Evolutionary conservation across 2,888 invertebrate genomes (phyloP), one percentile per base, ranked within the genome.

Genomic region (Sericinus montela): DNA sequence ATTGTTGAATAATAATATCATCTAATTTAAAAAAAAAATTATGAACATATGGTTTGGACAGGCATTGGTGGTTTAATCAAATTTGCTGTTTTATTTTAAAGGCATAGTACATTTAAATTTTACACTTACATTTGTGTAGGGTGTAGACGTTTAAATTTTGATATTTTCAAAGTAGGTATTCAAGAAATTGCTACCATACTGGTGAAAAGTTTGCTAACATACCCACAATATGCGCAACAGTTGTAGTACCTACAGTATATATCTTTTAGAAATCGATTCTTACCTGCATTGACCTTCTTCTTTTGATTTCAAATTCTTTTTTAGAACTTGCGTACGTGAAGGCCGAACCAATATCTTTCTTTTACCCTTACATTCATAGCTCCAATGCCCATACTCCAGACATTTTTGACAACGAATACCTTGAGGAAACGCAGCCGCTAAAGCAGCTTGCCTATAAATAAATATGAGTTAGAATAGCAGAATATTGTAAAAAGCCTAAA

Each of bases 351-450:
- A 86, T 76, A 94, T 94, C 83, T 98, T 98, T 53, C 97, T 91
- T 79, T 97, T 97, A 10, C 95, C 95, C 59, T 93, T 96, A 72
- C 98, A 98, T 77, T 97, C 95, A 67, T 96, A 98, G 52, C 97
- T 97, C 97, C 97, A 98, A 75, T 98, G 98, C 0, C 98, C 98
- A 68, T 93, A 93, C 79, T 97, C 95, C 40, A 97, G 83, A 71
- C 98, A 98, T 83, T 97, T 98, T 75, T 98, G 98, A 73, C 98
- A 98, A 16, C 95, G 92, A 52, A 95, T 91, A 9, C 94, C 94
- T 75, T 94, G 93, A 0, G 95, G 94, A 75, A 93, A 93, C 0
- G 91, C 91, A 11, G 91, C 90, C 28, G 91, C 91, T 67, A 92
- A 78, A 53, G 91, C 91, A 45, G 90, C 92, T 66, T 90, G 89